Evolutionary conservation across 2,888 invertebrate genomes (phyloP).

Genomic region (Peribatodes rhomboidaria): DNA sequence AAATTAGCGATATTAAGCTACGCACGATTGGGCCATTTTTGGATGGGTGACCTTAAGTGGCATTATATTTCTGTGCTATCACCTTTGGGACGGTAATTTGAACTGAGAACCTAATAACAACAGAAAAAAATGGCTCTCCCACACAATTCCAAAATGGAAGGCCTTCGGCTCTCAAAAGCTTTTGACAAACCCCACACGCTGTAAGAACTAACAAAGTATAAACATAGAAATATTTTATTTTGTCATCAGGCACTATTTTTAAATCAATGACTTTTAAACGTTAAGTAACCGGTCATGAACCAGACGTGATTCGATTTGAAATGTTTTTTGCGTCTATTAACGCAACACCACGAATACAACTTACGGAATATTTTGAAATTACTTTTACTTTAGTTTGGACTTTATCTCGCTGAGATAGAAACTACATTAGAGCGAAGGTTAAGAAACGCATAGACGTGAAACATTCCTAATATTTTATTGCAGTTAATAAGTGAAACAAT

Average conservation of each 20-base stretch:
- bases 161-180: no score
- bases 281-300: constrained; percentile 42
- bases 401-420: constrained; percentile 19
- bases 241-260: constrained; percentile 13
- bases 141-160: no score
- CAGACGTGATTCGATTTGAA: constrained; percentile 47
- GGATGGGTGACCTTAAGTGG: no score
- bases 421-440: background rate
- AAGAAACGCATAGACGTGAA: constrained; percentile 4
- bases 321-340: constrained; percentile 44
- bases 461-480: constrained; percentile 30
- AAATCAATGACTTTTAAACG: constrained; percentile 25
- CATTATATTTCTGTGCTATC: no score
- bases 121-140: no score
- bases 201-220: no score
- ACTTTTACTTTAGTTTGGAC: constrained; percentile 18
- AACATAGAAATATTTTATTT: no score
- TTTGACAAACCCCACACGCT: no score
- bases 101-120: no score
- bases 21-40: no score
- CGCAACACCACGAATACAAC: constrained; percentile 36
- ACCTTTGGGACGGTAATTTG: no score
- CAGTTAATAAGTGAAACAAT: constrained; percentile 24
- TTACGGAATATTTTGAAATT: constrained; percentile 34
- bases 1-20: no score